Conservation (phyloP, 2,113 vertebrate genomes). For the Canis aureus region DNA sequence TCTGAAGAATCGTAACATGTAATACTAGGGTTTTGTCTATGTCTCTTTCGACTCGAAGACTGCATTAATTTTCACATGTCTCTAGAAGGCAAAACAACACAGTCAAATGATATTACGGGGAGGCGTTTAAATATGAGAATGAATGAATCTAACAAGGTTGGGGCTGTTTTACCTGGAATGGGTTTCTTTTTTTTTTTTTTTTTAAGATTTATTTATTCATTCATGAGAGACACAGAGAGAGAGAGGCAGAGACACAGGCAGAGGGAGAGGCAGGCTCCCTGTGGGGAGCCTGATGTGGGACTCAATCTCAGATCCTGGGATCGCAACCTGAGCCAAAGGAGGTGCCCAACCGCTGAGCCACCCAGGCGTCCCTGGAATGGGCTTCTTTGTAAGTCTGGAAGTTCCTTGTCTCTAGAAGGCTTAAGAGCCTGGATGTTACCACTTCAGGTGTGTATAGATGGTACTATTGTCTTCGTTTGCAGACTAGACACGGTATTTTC, state of each 20-base stretch:
- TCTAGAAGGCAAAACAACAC: neutral
- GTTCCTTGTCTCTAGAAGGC: neutral
- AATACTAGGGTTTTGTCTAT: neutral
- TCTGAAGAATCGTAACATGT: neutral
- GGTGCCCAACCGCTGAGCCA: too few relatives aligned
- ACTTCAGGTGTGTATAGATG: neutral
- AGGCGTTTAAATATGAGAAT: neutral
- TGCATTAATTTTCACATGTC: neutral
- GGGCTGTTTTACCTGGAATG: neutral
- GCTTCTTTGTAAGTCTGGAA: neutral
- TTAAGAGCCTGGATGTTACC: neutral
- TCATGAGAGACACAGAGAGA: too few relatives aligned
- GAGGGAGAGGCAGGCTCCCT: too few relatives aligned
- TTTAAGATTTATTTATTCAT: too few relatives aligned
- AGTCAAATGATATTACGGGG: neutral
- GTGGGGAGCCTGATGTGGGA: too few relatives aligned
- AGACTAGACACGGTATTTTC: neutral
- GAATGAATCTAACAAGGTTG: neutral
- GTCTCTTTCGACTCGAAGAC: neutral
- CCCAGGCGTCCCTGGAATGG: neutral
- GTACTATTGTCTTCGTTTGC: neutral
- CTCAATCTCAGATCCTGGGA: too few relatives aligned
- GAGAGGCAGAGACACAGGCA: too few relatives aligned
- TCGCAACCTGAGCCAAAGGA: too few relatives aligned
- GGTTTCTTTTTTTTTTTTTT: too few relatives aligned